Conservation (phyloP, 2,888 invertebrate species). For the Melieria omissa region DNA sequence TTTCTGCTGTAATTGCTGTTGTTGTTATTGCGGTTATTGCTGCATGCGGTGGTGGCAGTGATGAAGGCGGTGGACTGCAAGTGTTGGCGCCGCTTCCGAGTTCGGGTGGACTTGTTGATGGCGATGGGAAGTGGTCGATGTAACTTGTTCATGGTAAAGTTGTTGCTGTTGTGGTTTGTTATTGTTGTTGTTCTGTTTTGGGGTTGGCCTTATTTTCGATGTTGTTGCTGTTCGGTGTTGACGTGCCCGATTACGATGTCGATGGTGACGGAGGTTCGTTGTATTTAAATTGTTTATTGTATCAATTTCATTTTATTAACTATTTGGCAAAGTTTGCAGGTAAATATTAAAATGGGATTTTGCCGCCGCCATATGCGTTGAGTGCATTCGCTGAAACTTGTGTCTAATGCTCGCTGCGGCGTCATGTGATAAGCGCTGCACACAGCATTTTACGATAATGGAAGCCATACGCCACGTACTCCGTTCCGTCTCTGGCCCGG, state of each 20-base stretch:
- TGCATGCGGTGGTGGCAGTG: neutral
- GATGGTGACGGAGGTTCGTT: conserved; percentile 19
- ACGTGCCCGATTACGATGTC: conserved; percentile 18
- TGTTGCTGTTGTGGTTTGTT: conserved; percentile 18
- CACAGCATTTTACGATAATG: no score
- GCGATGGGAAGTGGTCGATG: neutral
- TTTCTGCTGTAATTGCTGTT: neutral
- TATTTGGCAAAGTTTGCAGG: conserved; percentile 9
- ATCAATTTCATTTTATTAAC: conserved; percentile 46
- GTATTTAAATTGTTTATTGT: conserved; percentile 37
- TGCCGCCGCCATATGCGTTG: no score
- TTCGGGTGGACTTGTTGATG: neutral
- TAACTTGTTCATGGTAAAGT: neutral
- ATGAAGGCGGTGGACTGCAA: neutral
- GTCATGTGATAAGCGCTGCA: no score
- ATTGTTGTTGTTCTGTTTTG: no score
- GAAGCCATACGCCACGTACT: no score
- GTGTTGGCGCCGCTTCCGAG: neutral
- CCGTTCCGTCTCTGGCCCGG: no score
- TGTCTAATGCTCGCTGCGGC: no score
- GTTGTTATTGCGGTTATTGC: neutral
- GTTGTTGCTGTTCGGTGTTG: no score
- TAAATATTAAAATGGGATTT: conserved; percentile 10
- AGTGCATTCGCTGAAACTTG: no score
- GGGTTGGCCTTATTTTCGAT: no score